Evolutionary conservation across 2,888 invertebrate species (phyloP), one percentile per base, ranked within the genome.

Genomic region (Oegoconia quadripuncta): DNA sequence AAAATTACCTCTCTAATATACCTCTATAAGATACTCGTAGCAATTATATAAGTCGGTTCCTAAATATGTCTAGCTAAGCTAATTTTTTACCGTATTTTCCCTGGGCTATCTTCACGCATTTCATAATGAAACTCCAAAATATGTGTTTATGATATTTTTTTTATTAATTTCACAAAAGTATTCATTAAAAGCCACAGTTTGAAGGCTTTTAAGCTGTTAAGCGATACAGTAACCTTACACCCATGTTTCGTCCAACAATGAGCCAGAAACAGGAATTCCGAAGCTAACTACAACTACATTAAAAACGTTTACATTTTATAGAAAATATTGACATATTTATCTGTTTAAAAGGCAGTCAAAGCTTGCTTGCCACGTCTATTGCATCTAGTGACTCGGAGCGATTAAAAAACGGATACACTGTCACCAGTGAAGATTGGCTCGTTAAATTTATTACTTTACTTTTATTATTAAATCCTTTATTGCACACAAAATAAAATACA

Each of bases 151-250:
- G 69, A 74, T 72, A 70, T 65, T 80, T 84, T 84, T 83, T 84
- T 84, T 84, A 84, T 86, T 87, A 86, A 83, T 83, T 84, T 84
- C 86, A 86, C 86, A 86, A 87, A 86, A 86, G 74, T 78, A 80
- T 78, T 82, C 66, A 76, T 81, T 78, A 82, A 86, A 86, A 86
- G 86, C 86, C 86, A 87, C 86, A 86, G 78, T 81, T 66, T 70
- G 74, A 83, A 86, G 86, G 86, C 86, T 86, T 84, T 83, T 75
- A 86, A 84, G 84, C 86, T 83, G 82, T 81, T 71, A 71, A 86
- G 86, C 86, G 76, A 72, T 74, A 71, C 74, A 52, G 64, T 67
- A 67, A 61, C 58, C 63, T 61, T 62, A 57, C 55, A 60, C 58
- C 57, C 67, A 56, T 61, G 60, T 44, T 48, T 42, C 53, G 27